Evolutionary conservation across 2,888 invertebrate genomes (phyloP).

Genomic region (Iphiclides podalirius): DNA sequence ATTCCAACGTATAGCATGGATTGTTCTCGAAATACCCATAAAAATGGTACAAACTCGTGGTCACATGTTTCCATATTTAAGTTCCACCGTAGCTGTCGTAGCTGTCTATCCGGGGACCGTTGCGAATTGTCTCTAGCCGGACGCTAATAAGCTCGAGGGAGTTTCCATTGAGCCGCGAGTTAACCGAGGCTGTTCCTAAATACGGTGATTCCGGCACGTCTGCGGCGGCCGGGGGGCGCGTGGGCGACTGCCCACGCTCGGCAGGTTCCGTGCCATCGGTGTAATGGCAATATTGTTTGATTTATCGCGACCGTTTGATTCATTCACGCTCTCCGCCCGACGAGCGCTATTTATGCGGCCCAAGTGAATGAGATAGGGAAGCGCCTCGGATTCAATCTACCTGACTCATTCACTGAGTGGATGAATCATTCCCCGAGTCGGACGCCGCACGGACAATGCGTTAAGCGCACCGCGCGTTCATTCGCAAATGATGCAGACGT

Average conservation of each 20-base stretch:
- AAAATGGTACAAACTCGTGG: too few relatives aligned
- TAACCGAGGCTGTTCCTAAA: conserved; percentile 1
- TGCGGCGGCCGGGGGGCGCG: conserved; percentile 7
- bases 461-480: too few relatives aligned
- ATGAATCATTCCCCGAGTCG: neutral
- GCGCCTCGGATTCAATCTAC: conserved; percentile 6
- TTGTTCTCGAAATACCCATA: too few relatives aligned
- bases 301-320: conserved; percentile 17
- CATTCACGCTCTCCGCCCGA: conserved; percentile 19
- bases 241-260: conserved; percentile 18
- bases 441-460: neutral
- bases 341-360: conserved; percentile 10
- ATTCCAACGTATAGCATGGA: too few relatives aligned
- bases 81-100: too few relatives aligned
- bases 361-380: conserved; percentile 6
- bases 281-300: conserved; percentile 22
- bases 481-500: too few relatives aligned
- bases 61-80: too few relatives aligned
- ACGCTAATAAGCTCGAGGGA: conserved; percentile 13
- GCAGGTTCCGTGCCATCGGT: conserved; percentile 18
- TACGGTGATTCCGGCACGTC: conserved; percentile 6
- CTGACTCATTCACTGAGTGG: neutral
- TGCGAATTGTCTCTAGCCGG: conserved; percentile 11
- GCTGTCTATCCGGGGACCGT: neutral
- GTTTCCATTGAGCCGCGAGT: conserved; percentile 13